Evolutionary conservation across 2,888 invertebrate species (phyloP), one percentile per base, ranked within the genome.

Genomic region (Cosmorhoe ocellata): DNA sequence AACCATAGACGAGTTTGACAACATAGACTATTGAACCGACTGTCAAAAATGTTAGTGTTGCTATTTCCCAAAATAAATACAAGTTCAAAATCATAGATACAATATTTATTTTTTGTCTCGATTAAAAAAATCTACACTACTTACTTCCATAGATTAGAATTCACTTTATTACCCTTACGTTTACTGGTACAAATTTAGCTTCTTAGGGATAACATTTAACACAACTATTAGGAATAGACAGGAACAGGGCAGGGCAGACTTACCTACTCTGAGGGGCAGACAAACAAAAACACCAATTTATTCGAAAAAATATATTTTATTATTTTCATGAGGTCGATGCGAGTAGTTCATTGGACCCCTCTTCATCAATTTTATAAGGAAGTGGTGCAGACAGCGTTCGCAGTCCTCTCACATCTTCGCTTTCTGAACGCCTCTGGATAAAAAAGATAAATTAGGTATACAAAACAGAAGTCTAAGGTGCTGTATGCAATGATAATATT

Each of bases 331-430:
- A 60, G 24, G 57, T 67, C 34, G 69, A 67, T 31, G 73, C 71
- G 40, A 78, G 62, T 43, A 77, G 74, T 80, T 92, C 92, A 55
- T 83, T 90, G 45, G 91, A 90, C 46, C 84, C 91, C 60, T 92
- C 91, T 86, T 94, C 93, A 59, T 93, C 93, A 63, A 93, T 93
- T 86, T 92, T 93, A 74, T 90, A 92, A 14, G 91, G 92, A 49
- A 92, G 77, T 62, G 90, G 92, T 18, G 91, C 90, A 0, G 87
- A 84, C 45, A 89, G 59, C 12, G 81, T 76, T 2, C 86, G 83
- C 0, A 84, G 77, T 4, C 58, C 59, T 28, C 56, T 48, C 7
- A 54, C 42, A 10, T 73, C 50, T 40, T 47, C 39, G 8, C 43
- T 51, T 37, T 51, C 46, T 5, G 43, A 36, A 18, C 37, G 45